These are phyloP conservation scores for Leptodactylus fuscus DNA, from an alignment of 2,113 vertebrate genomes.

Conservation along the genomic window DNA sequence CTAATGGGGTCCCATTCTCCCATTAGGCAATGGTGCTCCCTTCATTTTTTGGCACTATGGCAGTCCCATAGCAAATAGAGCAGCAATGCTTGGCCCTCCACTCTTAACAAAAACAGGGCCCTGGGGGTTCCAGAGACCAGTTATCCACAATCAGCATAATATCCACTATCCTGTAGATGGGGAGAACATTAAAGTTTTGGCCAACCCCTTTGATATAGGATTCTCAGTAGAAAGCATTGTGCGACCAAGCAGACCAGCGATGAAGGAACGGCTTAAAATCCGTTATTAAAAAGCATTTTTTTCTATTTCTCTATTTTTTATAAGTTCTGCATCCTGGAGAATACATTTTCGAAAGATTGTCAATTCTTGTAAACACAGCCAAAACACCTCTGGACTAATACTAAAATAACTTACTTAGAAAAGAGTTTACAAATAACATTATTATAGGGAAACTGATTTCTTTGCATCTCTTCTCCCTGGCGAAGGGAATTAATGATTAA, in stretches of 20 bases:
- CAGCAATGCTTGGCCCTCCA: too few relatives aligned
- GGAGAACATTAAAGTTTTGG: too few relatives aligned
- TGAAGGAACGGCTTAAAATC: not conserved
- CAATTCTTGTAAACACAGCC: not conserved
- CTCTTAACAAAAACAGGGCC: too few relatives aligned
- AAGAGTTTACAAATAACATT: not conserved
- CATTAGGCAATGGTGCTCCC: too few relatives aligned
- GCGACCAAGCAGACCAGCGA: not conserved
- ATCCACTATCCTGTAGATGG: too few relatives aligned
- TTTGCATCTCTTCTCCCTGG: not conserved
- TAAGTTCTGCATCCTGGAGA: not conserved
- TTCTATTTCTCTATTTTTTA: not conserved
- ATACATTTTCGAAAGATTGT: not conserved
- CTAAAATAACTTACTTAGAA: not conserved
- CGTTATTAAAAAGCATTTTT: not conserved
- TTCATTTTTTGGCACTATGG: too few relatives aligned
- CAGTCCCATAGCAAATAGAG: too few relatives aligned
- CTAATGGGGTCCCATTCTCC: too few relatives aligned
- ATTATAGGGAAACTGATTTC: not conserved
- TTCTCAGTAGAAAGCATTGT: too few relatives aligned
- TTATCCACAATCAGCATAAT: too few relatives aligned
- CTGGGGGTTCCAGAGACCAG: too few relatives aligned
- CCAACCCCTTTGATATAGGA: too few relatives aligned
- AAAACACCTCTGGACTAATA: not conserved
- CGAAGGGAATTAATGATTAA: constrained; percentile 21